Base-by-base conservation (phyloP, 2,797 vertebrate genomes). In the Euphonia xanthogaster region DNA sequence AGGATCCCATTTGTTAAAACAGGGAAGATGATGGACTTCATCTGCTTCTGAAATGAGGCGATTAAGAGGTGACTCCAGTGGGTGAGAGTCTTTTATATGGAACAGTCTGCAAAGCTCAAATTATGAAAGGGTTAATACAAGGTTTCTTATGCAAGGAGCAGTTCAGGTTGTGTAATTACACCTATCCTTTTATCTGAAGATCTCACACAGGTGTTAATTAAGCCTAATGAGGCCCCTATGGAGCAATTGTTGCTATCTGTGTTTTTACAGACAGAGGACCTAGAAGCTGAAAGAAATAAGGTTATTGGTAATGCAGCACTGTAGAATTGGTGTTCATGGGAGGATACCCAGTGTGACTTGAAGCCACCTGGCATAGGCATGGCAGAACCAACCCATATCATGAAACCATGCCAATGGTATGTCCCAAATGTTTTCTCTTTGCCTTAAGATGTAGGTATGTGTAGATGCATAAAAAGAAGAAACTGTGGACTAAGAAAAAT, bases 171-270 rank as follows among this genome's bases (percentile, higher is more conserved):
- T 91, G 66, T 88, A 95, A 93, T 93, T 93, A 78, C 33, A 84
- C 48, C 39, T 73, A 10, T 94, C 30, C 44, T 94, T 96, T 94
- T 76, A 90, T 67, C 78, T 83, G 65, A 77, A 80, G 72, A 86
- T 79, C 78, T 95, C 89, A 79, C 23, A 39, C 53, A 94, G 88
- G 87, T 90, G 76, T 95, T 97, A 94, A 94, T 96, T 96, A 92
- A 94, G 48, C 58, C 44, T 95, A 87, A 96, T 83, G 83, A 96
- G 45, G 55, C 30, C 60, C 88, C 85, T 76, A 1, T 71, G 83
- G 94, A 91, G 62, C 74, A 94, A n/a, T 89, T 94, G 71, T 87
- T 97, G 21, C 54, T 92, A 21, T 87, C 77, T 85, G 21, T 40
- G 17, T 47, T 92, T 89, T 93, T 89, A 68, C 53, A 88, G 74